phyloP scores from a whole-genome alignment of 2,888 invertebrate genomes.

The Meteorus cinctellus region DNA sequence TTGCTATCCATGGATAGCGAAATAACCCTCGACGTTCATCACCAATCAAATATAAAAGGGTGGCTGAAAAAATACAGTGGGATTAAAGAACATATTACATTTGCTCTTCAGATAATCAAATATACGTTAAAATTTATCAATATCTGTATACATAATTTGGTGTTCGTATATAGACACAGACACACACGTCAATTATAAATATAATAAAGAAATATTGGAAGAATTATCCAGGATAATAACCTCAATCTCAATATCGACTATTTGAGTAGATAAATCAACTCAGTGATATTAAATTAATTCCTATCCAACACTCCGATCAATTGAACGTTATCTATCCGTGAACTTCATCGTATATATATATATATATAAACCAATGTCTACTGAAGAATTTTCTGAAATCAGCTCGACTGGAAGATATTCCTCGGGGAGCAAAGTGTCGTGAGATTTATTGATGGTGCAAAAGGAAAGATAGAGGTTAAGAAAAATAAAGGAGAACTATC shows the following conservation, averaged over 20 bases:
- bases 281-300: not conserved
- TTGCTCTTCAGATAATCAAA: conserved; percentile 17
- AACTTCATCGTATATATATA: not conserved
- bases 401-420: conserved; percentile 6
- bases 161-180: not conserved
- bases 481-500: conserved; percentile 1
- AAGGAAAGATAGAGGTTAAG: not conserved
- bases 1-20: not conserved
- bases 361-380: not conserved
- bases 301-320: not conserved
- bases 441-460: conserved; percentile 9
- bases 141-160: not conserved
- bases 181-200: not conserved
- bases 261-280: not conserved
- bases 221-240: not conserved
- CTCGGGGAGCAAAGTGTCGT: conserved; percentile 4
- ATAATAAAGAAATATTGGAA: not conserved
- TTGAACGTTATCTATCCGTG: not conserved
- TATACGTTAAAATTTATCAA: not conserved
- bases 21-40: conserved; percentile 14
- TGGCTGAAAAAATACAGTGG: conserved; percentile 1
- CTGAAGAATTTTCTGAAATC: not conserved
- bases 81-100: conserved; percentile 29
- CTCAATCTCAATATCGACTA: not conserved
- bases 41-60: conserved; percentile 1